These are phyloP conservation scores for Cyrtonyx montezumae DNA, from an alignment of 2,113 vertebrate genomes.

Conservation along the genomic window DNA sequence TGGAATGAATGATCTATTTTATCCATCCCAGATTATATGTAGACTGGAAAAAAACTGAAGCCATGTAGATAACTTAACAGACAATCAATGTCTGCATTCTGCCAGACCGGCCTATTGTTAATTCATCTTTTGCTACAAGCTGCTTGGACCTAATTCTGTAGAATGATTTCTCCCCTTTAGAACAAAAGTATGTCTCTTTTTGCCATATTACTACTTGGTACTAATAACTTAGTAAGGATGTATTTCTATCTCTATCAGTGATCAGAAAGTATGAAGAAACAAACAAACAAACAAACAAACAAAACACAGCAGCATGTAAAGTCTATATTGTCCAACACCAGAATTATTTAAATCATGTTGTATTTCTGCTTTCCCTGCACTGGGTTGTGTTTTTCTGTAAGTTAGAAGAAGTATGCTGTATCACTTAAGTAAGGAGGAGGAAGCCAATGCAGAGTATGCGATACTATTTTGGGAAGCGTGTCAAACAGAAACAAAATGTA, in stretches of 20 bases:
- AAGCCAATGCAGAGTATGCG: neutral
- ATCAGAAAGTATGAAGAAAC: neutral
- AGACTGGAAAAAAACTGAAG: neutral
- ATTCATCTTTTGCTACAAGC: neutral
- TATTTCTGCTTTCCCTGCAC: neutral
- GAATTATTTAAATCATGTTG: neutral
- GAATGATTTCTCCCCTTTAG: neutral
- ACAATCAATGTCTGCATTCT: neutral
- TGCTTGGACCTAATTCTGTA: neutral
- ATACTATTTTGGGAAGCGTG: constrained; percentile 6
- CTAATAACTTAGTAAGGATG: neutral
- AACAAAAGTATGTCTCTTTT: neutral
- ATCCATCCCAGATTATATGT: neutral
- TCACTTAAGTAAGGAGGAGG: neutral
- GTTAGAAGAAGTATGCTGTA: neutral
- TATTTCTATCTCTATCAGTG: neutral
- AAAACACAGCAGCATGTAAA: neutral
- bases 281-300: rapidly evolving
- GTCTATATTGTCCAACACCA: neutral
- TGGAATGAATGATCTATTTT: neutral
- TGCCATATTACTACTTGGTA: neutral
- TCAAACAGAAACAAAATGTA: constrained; percentile 13
- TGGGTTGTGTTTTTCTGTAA: neutral
- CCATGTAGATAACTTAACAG: neutral
- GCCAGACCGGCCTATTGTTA: neutral